Evolutionary conservation across 2,797 vertebrate species (phyloP).

Genomic region (Pogonophryne albipinna): DNA sequence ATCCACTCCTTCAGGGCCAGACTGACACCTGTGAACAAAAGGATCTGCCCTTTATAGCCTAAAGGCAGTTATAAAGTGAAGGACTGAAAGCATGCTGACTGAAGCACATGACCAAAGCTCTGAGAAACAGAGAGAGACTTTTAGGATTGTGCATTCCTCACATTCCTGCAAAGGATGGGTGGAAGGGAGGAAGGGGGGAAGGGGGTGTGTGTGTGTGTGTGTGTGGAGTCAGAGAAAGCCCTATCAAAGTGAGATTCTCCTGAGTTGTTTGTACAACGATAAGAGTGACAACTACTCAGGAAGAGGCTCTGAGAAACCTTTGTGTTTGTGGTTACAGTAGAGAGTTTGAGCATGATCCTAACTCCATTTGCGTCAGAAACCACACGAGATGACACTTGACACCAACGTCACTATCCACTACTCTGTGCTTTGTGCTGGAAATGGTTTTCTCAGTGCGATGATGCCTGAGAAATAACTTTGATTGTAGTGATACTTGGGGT

Average conservation of each 20-base stretch:
- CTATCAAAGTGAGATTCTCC: slow-evolving; percentile 32
- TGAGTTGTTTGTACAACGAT: slow-evolving; percentile 43
- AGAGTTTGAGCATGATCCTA: background rate
- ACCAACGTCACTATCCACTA: slow-evolving; percentile 27
- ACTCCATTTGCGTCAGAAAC: slow-evolving; percentile 17
- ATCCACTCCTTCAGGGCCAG: slow-evolving; percentile 1
- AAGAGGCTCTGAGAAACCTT: background rate
- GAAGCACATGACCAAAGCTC: slow-evolving; percentile 1
- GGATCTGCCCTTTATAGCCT: background rate
- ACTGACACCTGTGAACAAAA: slow-evolving; percentile 34
- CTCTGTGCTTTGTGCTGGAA: slow-evolving; percentile 26
- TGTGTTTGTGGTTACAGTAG: background rate
- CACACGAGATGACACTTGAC: background rate
- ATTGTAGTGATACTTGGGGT: background rate
- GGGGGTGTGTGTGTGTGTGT: slow-evolving; percentile 21
- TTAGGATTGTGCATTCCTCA: slow-evolving; percentile 65
- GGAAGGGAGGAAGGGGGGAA: slow-evolving; percentile 67
- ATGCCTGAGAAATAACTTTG: slow-evolving; percentile 6
- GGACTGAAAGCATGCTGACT: background rate
- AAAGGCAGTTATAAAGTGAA: background rate
- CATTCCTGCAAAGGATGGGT: slow-evolving; percentile 71
- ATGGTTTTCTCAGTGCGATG: slow-evolving; percentile 5
- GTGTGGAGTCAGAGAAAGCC: slow-evolving; percentile 32
- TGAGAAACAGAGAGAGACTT: slow-evolving; percentile 7
- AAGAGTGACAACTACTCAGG: slow-evolving; percentile 13